Conservation (phyloP, 2,797 vertebrate species). For the Lindbergichthys nudifrons region DNA sequence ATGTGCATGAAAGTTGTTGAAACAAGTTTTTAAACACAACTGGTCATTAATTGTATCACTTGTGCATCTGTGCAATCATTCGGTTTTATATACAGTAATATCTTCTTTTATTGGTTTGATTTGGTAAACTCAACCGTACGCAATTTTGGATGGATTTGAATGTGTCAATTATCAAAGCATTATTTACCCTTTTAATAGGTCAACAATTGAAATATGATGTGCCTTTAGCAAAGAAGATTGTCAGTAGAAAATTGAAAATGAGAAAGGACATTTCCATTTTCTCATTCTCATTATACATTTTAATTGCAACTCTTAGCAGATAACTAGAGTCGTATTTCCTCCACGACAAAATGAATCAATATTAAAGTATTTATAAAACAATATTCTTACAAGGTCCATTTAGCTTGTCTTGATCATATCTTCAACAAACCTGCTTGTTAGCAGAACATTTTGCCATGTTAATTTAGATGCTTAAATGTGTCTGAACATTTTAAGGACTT, state of each 20-base stretch:
- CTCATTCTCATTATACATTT: too few species aligned
- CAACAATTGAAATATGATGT: not conserved
- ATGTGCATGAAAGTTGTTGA: not conserved
- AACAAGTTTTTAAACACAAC: not conserved
- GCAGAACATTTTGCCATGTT: not conserved
- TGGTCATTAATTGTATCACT: not conserved
- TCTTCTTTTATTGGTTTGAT: not conserved
- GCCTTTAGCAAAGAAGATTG: not conserved
- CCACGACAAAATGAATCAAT: not conserved
- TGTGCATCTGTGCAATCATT: not conserved
- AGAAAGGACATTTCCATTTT: too few species aligned
- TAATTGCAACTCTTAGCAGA: not conserved
- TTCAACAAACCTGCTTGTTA: not conserved
- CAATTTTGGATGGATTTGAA: not conserved
- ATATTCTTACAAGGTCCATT: not conserved
- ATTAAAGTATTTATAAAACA: not conserved
- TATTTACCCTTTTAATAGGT: not conserved
- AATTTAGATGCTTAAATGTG: not conserved
- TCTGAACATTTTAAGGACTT: not conserved
- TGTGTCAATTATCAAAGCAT: not conserved
- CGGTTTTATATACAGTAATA: not conserved
- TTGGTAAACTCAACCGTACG: not conserved
- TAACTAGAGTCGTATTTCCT: not conserved
- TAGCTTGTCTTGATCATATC: not conserved
- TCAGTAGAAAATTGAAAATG: not conserved